Conservation (phyloP, 2,113 vertebrate genomes). For the Tympanuchus pallidicinctus region DNA sequence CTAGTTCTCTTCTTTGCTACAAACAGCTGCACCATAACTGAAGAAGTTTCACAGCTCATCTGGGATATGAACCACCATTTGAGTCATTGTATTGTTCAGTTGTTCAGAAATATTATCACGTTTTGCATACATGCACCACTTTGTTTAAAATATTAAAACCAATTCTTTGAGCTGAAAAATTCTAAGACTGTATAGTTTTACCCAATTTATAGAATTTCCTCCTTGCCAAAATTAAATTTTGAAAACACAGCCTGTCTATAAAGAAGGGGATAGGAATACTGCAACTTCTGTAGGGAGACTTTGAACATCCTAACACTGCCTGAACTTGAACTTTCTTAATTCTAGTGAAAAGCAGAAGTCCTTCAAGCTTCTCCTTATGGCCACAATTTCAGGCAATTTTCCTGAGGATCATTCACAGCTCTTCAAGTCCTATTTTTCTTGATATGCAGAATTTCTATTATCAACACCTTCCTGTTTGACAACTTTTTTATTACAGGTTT, state of each 20-base stretch:
- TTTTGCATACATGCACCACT: fast-evolving
- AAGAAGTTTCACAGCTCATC: neutral
- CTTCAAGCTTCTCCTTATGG: neutral
- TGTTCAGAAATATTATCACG: neutral
- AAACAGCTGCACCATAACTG: too few relatives aligned
- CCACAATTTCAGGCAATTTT: neutral
- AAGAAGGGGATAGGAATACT: neutral
- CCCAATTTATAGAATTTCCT: neutral
- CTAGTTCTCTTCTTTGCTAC: neutral
- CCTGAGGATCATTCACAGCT: neutral
- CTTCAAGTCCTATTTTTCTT: constrained; percentile 42
- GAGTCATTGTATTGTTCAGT: neutral
- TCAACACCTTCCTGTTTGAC: constrained; percentile 31
- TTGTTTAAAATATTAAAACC: neutral
- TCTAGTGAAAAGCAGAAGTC: neutral
- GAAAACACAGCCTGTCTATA: fast-evolving
- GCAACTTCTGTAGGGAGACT: neutral
- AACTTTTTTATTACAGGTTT: constrained; percentile 18
- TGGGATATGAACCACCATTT: neutral
- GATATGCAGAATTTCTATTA: constrained; percentile 7
- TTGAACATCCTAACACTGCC: neutral
- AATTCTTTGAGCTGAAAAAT: neutral
- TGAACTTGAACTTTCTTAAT: neutral
- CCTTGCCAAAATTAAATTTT: neutral
- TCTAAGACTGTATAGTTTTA: neutral